These are phyloP conservation scores for Sympetrum striolatum DNA, from an alignment of 2,888 invertebrate species.

Conservation along the genomic window DNA sequence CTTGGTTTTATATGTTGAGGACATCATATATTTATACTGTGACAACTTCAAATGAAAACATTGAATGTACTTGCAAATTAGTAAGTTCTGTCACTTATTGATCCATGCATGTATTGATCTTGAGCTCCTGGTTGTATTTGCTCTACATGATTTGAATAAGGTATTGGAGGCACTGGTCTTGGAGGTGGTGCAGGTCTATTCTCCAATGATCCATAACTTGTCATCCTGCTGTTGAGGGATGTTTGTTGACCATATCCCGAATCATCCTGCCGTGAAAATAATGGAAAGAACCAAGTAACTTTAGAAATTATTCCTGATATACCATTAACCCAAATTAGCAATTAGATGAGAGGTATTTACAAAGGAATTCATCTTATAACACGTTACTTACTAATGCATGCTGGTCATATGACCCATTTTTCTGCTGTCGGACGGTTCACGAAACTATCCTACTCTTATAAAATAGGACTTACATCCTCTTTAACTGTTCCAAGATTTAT, in stretches of 20 bases:
- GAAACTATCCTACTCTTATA: no score
- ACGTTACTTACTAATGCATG: background rate
- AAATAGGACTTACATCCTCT: no score
- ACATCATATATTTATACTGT: background rate
- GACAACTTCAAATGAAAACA: background rate
- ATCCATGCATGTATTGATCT: conserved; percentile 64
- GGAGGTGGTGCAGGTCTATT: conserved; percentile 19
- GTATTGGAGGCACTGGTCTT: conserved; percentile 46
- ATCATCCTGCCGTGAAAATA: background rate
- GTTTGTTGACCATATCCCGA: conserved; percentile 10
- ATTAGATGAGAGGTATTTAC: background rate
- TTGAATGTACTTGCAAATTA: background rate
- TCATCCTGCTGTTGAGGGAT: conserved; percentile 27
- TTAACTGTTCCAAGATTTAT: no score
- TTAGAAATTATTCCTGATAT: background rate
- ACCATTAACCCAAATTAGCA: background rate
- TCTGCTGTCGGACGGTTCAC: no score
- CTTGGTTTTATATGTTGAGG: background rate
- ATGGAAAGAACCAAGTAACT: background rate
- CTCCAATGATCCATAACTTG: conserved; percentile 46
- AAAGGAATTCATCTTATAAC: background rate
- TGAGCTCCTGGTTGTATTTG: conserved; percentile 70
- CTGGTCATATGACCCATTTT: no score
- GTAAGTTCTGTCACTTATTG: conserved; percentile 57
- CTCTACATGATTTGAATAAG: conserved; percentile 51